phyloP scores from a whole-genome alignment of 2,113 vertebrate genomes.

The Neodon shergylaensis region DNA sequence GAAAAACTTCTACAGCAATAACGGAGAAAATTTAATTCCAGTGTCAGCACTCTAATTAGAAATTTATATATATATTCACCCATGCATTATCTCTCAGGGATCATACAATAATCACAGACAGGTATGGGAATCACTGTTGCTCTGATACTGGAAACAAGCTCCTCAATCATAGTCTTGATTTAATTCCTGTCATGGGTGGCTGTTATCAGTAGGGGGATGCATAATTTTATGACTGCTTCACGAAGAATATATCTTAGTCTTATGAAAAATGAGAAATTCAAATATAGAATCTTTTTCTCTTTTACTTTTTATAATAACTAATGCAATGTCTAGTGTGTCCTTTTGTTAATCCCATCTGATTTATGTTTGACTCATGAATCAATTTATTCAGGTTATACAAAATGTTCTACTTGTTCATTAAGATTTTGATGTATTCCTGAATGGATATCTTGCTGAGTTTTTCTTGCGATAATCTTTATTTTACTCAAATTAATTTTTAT shows the following conservation, averaged over 20 bases:
- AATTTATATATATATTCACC: neutral
- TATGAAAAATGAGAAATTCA: neutral
- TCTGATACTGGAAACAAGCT: neutral
- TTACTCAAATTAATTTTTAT: conserved; percentile 51
- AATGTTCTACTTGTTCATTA: conserved; percentile 55
- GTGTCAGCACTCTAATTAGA: neutral
- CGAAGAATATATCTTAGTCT: neutral
- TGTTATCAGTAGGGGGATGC: neutral
- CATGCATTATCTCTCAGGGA: neutral
- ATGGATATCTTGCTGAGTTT: conserved; percentile 36
- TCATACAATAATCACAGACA: neutral
- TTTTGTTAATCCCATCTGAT: conserved; percentile 48
- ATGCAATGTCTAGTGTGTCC: neutral
- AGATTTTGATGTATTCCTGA: conserved; percentile 40
- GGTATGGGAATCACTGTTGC: neutral
- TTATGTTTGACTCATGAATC: conserved; percentile 26
- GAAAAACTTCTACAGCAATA: neutral
- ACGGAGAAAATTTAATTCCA: neutral
- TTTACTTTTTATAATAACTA: conserved; percentile 9
- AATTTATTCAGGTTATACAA: conserved; percentile 50
- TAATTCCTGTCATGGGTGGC: neutral
- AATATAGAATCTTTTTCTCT: neutral
- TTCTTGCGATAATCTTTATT: conserved; percentile 56
- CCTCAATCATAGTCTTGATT: neutral
- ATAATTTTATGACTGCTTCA: neutral